phyloP scores from a whole-genome alignment of 2,888 invertebrate species.

The Nemurella pictetii region DNA sequence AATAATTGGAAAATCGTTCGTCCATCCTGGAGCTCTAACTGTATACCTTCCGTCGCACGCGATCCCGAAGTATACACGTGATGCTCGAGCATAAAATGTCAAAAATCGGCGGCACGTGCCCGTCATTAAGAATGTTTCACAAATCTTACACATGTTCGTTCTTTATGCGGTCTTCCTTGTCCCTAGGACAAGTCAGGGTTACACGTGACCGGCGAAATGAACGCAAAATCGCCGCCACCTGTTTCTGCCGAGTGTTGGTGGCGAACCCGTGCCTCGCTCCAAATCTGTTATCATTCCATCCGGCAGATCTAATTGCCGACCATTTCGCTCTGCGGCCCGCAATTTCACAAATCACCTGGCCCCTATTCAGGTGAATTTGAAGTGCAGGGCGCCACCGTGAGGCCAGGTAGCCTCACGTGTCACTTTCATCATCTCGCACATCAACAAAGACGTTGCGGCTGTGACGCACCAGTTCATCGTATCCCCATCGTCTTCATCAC shows the following conservation, averaged over 20 bases:
- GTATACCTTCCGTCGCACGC: background rate
- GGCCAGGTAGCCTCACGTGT: background rate
- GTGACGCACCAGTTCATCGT: no score
- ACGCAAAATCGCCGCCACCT: background rate
- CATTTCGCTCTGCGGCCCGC: background rate
- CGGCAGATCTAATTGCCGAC: background rate
- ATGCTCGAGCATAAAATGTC: background rate
- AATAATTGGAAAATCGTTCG: background rate
- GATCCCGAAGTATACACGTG: background rate
- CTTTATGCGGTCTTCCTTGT: background rate
- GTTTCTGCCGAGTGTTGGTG: background rate
- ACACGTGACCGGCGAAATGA: background rate
- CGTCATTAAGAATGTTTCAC: background rate
- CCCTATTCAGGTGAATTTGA: background rate
- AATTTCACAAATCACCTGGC: background rate
- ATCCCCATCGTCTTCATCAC: background rate
- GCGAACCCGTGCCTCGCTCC: background rate
- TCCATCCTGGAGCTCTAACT: background rate
- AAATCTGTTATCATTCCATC: background rate
- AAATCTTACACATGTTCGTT: background rate
- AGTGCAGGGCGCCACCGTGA: background rate
- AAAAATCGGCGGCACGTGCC: background rate
- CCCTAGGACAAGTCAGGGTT: background rate
- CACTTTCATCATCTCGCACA: background rate
- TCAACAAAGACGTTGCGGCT: background rate